Conservation (phyloP, 2,888 invertebrate genomes). For the Dicranocentrus wangi region DNA sequence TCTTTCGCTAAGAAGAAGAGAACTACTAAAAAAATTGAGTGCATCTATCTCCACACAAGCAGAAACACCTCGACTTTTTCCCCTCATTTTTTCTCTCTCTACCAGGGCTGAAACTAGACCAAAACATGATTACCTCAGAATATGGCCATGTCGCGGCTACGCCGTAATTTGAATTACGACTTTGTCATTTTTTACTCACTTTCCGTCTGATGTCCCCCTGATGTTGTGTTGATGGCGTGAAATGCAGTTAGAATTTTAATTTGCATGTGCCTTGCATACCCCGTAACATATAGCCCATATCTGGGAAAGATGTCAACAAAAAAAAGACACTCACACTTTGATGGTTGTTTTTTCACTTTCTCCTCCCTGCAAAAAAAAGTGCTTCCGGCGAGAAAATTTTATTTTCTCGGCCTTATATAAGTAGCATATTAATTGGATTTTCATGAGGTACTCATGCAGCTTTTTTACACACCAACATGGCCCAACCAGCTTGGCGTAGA, state of each 20-base stretch:
- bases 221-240: neutral
- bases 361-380: neutral
- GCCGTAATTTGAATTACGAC: neutral
- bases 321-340: no score
- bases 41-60: no score
- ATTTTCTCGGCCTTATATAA: neutral
- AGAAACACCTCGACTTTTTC: neutral
- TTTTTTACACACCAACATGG: slow-evolving; percentile 25
- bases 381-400: neutral
- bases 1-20: no score
- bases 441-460: slow-evolving; percentile 32
- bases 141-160: no score
- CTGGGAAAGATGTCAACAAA: no score
- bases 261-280: neutral
- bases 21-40: neutral
- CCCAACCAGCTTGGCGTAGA: slow-evolving; percentile 36
- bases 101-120: no score
- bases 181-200: neutral
- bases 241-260: slow-evolving; percentile 10
- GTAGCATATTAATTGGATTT: slow-evolving; percentile 50
- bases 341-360: no score
- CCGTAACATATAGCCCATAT: neutral
- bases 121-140: no score
- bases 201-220: neutral
- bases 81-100: neutral